phyloP scores from a whole-genome alignment of 2,113 vertebrate species.

The Speoplatyrhinus poulsoni region DNA sequence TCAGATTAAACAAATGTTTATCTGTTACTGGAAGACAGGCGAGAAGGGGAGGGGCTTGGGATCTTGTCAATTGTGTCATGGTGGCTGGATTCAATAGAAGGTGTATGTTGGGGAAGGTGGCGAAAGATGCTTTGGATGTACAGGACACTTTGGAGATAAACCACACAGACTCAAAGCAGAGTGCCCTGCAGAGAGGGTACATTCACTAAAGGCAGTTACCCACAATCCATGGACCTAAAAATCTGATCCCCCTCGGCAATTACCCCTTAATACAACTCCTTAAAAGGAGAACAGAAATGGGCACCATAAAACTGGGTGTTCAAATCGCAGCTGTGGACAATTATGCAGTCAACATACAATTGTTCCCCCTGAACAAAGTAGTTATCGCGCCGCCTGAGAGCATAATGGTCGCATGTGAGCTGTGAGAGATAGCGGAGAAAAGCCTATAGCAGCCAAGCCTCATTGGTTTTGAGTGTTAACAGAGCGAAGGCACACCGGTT shows the following conservation, averaged over 20 bases:
- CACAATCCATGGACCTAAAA: conserved; percentile 33
- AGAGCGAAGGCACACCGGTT: conserved; percentile 1
- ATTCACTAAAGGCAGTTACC: conserved; percentile 35
- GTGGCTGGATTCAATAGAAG: too few species aligned
- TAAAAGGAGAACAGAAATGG: conserved; percentile 9
- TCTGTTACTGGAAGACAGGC: too few species aligned
- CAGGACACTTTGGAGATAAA: too few species aligned
- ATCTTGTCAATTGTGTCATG: too few species aligned
- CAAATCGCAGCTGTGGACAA: conserved; percentile 47
- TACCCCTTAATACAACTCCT: conserved; percentile 33
- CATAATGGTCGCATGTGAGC: conserved; percentile 31
- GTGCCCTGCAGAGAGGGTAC: conserved; percentile 42
- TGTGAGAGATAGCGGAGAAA: conserved; percentile 28
- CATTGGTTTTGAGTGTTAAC: conserved; percentile 52
- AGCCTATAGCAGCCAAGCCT: conserved; percentile 39
- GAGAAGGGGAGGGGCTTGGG: too few species aligned
- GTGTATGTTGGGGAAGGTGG: too few species aligned
- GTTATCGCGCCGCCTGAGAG: conserved; percentile 32
- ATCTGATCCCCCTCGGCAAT: conserved; percentile 24
- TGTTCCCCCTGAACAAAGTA: conserved; percentile 27
- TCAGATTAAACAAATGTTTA: too few species aligned
- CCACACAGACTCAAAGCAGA: neutral
- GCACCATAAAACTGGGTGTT: conserved; percentile 29
- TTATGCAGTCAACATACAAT: conserved; percentile 29
- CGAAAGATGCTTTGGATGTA: too few species aligned